Percentiles rank a stretch among this genome's conserved stretches.
phyloP scores from a whole-genome alignment of 2,113 vertebrate species.

The Crocuta crocuta region DNA sequence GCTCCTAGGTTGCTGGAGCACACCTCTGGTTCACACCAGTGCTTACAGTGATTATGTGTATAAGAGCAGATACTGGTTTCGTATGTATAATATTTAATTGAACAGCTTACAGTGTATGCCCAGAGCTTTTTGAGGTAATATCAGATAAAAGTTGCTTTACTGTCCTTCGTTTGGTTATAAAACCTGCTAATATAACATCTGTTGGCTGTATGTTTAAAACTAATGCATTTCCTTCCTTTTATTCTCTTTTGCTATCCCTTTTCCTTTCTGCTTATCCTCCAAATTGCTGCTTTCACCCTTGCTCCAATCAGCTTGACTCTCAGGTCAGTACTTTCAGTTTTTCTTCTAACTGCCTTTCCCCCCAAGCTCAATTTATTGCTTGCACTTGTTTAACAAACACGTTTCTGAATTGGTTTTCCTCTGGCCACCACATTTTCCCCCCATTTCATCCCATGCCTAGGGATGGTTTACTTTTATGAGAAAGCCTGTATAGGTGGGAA shows the following conservation, averaged over 20 bases:
- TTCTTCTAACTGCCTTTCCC: constrained; percentile 75
- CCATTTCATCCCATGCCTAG: constrained; percentile 65
- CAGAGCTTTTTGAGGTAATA: not conserved
- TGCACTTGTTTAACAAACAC: constrained; percentile 76
- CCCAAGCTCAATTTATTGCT: constrained; percentile 79
- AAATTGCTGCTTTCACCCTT: constrained; percentile 87
- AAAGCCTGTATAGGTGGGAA: constrained; percentile 39
- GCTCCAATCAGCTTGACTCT: constrained; percentile 94
- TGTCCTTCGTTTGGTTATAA: constrained; percentile 60
- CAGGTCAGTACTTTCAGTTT: constrained; percentile 91
- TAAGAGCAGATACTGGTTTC: not conserved
- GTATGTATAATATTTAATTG: not conserved
- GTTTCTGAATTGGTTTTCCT: constrained; percentile 76
- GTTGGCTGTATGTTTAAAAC: constrained; percentile 86
- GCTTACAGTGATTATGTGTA: not conserved
- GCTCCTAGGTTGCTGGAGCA: not conserved
- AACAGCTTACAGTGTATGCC: not conserved
- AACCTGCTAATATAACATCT: constrained; percentile 84
- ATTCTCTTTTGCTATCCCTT: constrained; percentile 86
- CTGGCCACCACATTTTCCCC: constrained; percentile 63
- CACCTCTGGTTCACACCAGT: constrained; percentile 11
- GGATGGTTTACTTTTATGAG: constrained; percentile 63
- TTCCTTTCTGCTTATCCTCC: constrained; percentile 86
- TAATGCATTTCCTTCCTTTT: constrained; percentile 88
- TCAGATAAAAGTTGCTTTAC: constrained; percentile 56